Evolutionary conservation across 1,140 invertebrate species (phyloP).

Genomic region (Elysia chlorotica): DNA sequence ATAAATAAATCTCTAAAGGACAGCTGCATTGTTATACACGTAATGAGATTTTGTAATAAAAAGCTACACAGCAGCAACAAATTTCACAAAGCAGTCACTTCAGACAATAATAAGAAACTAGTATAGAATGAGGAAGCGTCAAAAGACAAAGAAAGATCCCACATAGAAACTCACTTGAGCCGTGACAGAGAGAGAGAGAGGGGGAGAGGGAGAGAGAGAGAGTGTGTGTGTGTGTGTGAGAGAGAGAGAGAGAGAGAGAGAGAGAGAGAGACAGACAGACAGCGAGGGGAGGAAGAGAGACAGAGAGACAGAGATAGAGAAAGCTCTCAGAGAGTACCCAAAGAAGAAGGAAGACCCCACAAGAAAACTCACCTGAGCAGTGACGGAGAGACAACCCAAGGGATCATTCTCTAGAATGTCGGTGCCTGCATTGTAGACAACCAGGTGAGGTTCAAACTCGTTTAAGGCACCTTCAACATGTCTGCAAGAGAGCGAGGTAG

Average conservation of each 20-base stretch:
- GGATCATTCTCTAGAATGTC: conserved; percentile 81
- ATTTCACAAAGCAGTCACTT: too few relatives aligned
- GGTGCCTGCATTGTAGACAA: conserved; percentile 88
- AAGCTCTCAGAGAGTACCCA: too few relatives aligned
- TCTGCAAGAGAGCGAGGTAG: conserved; percentile 48
- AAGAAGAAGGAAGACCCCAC: too few relatives aligned
- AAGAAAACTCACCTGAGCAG: conserved; percentile 67
- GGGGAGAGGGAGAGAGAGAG: conserved; percentile 6
- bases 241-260: neutral
- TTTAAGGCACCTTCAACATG: conserved; percentile 70
- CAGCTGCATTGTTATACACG: too few relatives aligned
- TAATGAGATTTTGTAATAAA: too few relatives aligned
- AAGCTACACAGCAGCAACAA: too few relatives aligned
- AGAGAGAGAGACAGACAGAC: neutral
- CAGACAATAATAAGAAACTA: too few relatives aligned
- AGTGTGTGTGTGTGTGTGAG: neutral
- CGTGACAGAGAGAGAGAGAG: neutral
- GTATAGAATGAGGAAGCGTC: too few relatives aligned
- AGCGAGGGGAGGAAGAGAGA: neutral
- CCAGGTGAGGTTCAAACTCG: conserved; percentile 78
- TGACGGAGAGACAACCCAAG: conserved; percentile 73
- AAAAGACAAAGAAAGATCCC: too few relatives aligned
- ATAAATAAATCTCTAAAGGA: too few relatives aligned
- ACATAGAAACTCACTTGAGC: neutral
- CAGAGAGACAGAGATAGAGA: neutral